Percentiles rank a stretch among this genome's conserved stretches.
Conservation (phyloP, 2,888 invertebrate genomes). For the Ctena decussata region DNA sequence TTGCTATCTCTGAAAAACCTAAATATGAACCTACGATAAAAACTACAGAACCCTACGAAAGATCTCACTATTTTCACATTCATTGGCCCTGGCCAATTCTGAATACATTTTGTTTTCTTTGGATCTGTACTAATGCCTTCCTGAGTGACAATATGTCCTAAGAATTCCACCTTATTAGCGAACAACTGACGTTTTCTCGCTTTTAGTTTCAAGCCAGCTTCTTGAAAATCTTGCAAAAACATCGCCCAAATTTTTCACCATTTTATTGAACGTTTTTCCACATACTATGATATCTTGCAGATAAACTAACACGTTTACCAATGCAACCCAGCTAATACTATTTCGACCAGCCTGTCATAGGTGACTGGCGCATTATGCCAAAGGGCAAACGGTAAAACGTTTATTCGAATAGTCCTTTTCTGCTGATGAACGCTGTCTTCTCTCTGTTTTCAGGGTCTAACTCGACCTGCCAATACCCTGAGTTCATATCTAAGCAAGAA, state of each 20-base stretch:
- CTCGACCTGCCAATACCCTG: slow-evolving; percentile 56
- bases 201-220: slow-evolving; percentile 31
- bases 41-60: not conserved
- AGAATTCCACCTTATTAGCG: not conserved
- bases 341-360: slow-evolving; percentile 49
- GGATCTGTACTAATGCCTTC: slow-evolving; percentile 6
- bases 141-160: not conserved
- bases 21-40: not conserved
- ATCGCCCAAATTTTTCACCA: slow-evolving; percentile 26
- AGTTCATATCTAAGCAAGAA: slow-evolving; percentile 37
- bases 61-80: not conserved
- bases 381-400: slow-evolving; percentile 51
- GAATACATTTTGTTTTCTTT: not conserved
- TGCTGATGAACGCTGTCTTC: slow-evolving; percentile 51
- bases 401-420: slow-evolving; percentile 54
- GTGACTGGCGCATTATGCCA: slow-evolving; percentile 41
- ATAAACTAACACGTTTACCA: slow-evolving; percentile 38
- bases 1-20: not conserved
- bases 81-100: not conserved
- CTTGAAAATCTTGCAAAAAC: slow-evolving; percentile 8
- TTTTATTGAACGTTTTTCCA: slow-evolving; percentile 32
- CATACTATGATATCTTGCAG: slow-evolving; percentile 50
- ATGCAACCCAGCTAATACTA: slow-evolving; percentile 27
- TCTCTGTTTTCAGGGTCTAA: slow-evolving; percentile 29
- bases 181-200: slow-evolving; percentile 33